Evolutionary conservation across 1,140 invertebrate species (phyloP), one percentile per base, ranked within the genome.

Genomic region (Drosophila trapezifrons): DNA sequence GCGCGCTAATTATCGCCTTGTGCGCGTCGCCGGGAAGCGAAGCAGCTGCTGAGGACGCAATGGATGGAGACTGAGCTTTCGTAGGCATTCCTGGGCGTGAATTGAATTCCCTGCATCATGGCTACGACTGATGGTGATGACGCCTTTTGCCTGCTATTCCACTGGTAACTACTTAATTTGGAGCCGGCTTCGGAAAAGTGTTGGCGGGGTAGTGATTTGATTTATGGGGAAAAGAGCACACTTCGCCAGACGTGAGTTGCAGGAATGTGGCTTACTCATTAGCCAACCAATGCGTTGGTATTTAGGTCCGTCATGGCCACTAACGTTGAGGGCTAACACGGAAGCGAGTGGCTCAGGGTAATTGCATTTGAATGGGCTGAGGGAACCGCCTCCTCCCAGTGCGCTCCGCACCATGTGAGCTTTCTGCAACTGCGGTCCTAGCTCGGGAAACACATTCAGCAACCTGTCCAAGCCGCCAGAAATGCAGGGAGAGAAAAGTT

Each of bases 121-220:
- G 25, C 37, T 20, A 20, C 47, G 63, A 27, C 17, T 49, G 59
- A 49, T 65, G 49, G 51, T 40, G 54, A 76, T 72, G 56, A 47
- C 40, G 58, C 22, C 35, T 40, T 38, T n/a, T 29, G 59, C 43
- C 59, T 18, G 43, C 15, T 38, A n/a, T 32, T 43, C 42, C 20
- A 57, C 65, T 29, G 46, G 49, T 76, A 75, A 76, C 62, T 76
- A 76, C 73, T 76, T 75, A 46, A 76, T 76, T 66, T 47, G 22
- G 43, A 54, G n/a, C 22, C 49, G 37, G 20, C 66, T 74, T 15
- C 20, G 60, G 20, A 43, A 40, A 52, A 25, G 29, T 32, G 49
- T 35, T 17, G 46, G 32, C 17, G 32, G 46, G 46, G 62, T 70
- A 63, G 47, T 29, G 10, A 46, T 55, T 74, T 75, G 73, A 76